Conservation (phyloP, 2,113 vertebrate genomes). For the Melanocharis versteri region DNA sequence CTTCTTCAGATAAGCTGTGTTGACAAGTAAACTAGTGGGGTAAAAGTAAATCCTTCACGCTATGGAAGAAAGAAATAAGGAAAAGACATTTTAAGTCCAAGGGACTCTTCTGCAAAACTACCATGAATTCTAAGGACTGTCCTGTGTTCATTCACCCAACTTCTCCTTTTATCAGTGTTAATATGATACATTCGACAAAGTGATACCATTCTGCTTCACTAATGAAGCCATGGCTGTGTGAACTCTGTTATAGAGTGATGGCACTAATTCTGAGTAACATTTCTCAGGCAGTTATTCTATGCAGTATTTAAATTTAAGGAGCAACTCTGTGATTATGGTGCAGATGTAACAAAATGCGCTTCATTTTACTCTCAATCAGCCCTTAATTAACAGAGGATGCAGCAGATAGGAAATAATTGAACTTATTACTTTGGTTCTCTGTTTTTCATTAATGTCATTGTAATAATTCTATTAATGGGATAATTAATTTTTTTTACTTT, state of each 20-base stretch:
- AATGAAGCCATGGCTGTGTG: background rate
- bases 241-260: background rate
- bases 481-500: background rate
- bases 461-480: background rate
- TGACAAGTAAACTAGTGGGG: background rate
- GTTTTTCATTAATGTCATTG: background rate
- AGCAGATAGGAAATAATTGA: background rate
- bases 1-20: background rate
- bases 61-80: background rate
- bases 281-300: background rate
- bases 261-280: background rate
- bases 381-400: background rate
- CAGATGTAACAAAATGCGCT: conserved; percentile 1
- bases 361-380: background rate
- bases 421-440: background rate
- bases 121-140: background rate
- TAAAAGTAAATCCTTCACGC: background rate
- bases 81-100: background rate
- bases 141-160: background rate
- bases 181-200: background rate
- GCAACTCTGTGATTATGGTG: background rate
- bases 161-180: background rate
- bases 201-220: background rate
- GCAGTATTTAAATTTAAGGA: conserved; percentile 27
- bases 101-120: background rate